A percentile compares a stretch with the other conserved stretches of the same genome.
Evolutionary conservation across 2,888 invertebrate genomes (phyloP).

Genomic region (Baronia brevicornis): DNA sequence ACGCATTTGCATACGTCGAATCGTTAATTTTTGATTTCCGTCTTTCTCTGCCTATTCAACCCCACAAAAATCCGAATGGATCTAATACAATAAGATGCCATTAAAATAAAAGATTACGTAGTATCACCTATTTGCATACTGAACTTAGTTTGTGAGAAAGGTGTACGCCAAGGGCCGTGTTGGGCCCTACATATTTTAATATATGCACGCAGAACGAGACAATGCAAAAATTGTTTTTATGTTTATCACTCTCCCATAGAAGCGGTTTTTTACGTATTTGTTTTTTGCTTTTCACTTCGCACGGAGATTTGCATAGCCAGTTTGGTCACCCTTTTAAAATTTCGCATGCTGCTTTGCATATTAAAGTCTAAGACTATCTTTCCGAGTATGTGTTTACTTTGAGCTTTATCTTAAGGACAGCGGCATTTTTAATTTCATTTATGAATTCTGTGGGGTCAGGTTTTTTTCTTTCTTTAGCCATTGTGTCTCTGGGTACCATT

Average conservation of each 20-base stretch:
- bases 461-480: slow-evolving; percentile 54
- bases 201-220: slow-evolving; percentile 46
- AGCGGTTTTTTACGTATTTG: slow-evolving; percentile 65
- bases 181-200: slow-evolving; percentile 47
- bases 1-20: slow-evolving; percentile 60
- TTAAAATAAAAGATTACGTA: slow-evolving; percentile 74
- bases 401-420: slow-evolving; percentile 65
- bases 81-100: slow-evolving; percentile 66
- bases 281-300: slow-evolving; percentile 69
- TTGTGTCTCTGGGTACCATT: slow-evolving; percentile 53
- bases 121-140: slow-evolving; percentile 63
- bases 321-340: slow-evolving; percentile 46
- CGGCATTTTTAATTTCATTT: slow-evolving; percentile 59
- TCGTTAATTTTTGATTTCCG: slow-evolving; percentile 59
- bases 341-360: slow-evolving; percentile 64
- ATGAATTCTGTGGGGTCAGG: slow-evolving; percentile 54
- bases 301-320: slow-evolving; percentile 72
- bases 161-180: slow-evolving; percentile 46
- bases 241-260: slow-evolving; percentile 64
- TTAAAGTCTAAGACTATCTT: slow-evolving; percentile 56
- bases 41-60: slow-evolving; percentile 46
- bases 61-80: slow-evolving; percentile 52
- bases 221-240: slow-evolving; percentile 67
- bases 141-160: slow-evolving; percentile 57
- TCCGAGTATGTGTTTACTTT: slow-evolving; percentile 58